Base-by-base conservation (phyloP, 2,113 vertebrate genomes). In the Pelmatolapia mariae region DNA sequence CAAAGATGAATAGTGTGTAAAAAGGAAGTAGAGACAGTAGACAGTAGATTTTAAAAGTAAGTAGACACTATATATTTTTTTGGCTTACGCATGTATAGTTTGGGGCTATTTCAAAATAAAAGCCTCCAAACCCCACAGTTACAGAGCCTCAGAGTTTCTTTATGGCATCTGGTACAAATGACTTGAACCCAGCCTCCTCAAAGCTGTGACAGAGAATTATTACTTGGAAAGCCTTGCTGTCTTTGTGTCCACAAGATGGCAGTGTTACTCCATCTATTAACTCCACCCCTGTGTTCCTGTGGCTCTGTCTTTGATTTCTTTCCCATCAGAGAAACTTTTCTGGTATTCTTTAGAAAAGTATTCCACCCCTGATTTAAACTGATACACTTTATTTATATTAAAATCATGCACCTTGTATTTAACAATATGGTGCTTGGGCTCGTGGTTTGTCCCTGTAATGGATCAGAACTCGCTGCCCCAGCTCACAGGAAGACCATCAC, bases 161-260 rank as follows among this genome's bases (percentile, higher is more conserved):
- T 50, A 5, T 19, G 71, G 11, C 6, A 5, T 18, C 68, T 73
- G 68, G 68, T 10, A 18, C 40, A 45, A 18, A 73, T 4, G 15
- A 26, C 22, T 73, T 45, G 40, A 73, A 50, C 10, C 24, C 40
- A 29, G 59, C 6, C 26, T 78, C 43, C 26, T 78, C 40, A n/a
- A 50, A 31, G 26, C 26, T 52, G 45, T 24, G 43, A 31, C 10
- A 29, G 40, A 16, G 15, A 78, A 19, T 8, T 8, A 50, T 29
- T 78, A 50, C 71, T 8, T n/a, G 43, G 71, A n/a, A 73, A 29
- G 43, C 8, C 68, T 40, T 10, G 38, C 15, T 16, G 45, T 16
- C 61, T 13, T 18, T 8, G 4, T 36, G 24, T 10, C 81, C 93
- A 94, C 76, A 45, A 93, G 94, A 50, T 88, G 83, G 54, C 87